Evolutionary conservation across 2,113 vertebrate species (phyloP), one percentile per base, ranked within the genome.

Genomic region (Zeus faber): DNA sequence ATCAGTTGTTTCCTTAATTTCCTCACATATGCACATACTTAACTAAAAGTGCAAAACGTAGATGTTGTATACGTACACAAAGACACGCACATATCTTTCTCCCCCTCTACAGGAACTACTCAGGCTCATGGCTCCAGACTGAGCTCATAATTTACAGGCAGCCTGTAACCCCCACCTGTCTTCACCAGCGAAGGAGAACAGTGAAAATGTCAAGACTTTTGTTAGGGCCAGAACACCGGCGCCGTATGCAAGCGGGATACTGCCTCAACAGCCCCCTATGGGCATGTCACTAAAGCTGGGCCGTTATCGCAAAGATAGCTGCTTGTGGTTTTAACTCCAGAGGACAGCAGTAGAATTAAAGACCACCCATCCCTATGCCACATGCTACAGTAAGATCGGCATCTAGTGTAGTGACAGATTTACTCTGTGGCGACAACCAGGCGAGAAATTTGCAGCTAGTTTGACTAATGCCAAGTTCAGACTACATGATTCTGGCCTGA

Each of bases 181-280:
- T 64, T 70, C 17, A 57, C 22, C 71, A 23, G n/a, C 49, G 59
- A 49, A 63, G 55, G 47, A 68, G 60, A 57, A 63, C 47, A 74
- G 62, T 69, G 69, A 57, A 77, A 77, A 82, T 78, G 74, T 72
- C 80, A 77, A 41, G 76, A 77, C 72, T 84, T 79, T 76, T 76
- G 81, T 80, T 74, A 16, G 51, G 54, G 58, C 62, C 65, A 37
- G 70, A 63, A 67, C 79, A 79, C 80, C 77, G 85, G 72, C 62
- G 60, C 67, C 70, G 58, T 56, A 56, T 65, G 29, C 58, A 45
- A 49, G 24, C 10, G 17, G 58, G 56, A 58, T 65, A 76, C 58
- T 70, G 58, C 52, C 67, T 20, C 55, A 58, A 48, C 49, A 26
- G 51, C 29, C 75, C 76, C 80, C 70, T 18, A 9, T 66, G 74